Base-by-base conservation (phyloP, 2,113 vertebrate species). In the Lamprologus callipterus region DNA sequence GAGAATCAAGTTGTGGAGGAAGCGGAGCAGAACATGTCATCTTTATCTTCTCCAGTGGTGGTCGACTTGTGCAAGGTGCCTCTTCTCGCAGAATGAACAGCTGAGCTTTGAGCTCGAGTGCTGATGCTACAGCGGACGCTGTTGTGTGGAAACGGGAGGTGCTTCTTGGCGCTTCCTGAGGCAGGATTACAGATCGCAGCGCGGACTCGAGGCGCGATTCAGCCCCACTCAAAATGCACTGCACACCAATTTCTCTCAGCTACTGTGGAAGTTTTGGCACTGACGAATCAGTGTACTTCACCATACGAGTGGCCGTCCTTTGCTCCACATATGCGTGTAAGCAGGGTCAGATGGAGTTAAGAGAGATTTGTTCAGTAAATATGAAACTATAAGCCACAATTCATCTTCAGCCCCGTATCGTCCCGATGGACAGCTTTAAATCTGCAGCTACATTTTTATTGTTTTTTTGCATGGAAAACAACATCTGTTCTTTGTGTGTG, bases 151-250 rank as follows among this genome's bases (percentile, higher is more conserved):
- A 63, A 91, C 88, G 88, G 95, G 92, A 95, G 96, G 97, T 95
- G 96, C 96, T 93, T 95, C 93, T 85, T 85, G 84, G 94, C 91
- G 90, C 94, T 96, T 96, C 96, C 92, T 95, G 95, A 93, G 94
- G 93, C 96, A 94, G 95, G 94, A 87, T 92, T 86, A 68, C 19
- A 75, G 54, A 89, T 54, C 75, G 12, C 65, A 58, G 81, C 54
- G 88, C 93, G 53, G 83, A 91, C 58, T 37, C n/a, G 4, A 28
- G 37, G 83, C 63, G 55, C 11, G 19, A 83, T 73, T 35, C 73
- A 86, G 73, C 51, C 84, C 37, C 83, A 51, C 55, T 70, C 9
- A 33, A 51, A 17, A 78, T 51, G 42, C 73, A 23, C 7, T 31
- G 16, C 82, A 55, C 14, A 45, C 3, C n/a, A n/a, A 28, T 79